These are phyloP conservation scores for Toxonevra muliebris DNA, from an alignment of 2,888 invertebrate species.

Conservation along the genomic window DNA sequence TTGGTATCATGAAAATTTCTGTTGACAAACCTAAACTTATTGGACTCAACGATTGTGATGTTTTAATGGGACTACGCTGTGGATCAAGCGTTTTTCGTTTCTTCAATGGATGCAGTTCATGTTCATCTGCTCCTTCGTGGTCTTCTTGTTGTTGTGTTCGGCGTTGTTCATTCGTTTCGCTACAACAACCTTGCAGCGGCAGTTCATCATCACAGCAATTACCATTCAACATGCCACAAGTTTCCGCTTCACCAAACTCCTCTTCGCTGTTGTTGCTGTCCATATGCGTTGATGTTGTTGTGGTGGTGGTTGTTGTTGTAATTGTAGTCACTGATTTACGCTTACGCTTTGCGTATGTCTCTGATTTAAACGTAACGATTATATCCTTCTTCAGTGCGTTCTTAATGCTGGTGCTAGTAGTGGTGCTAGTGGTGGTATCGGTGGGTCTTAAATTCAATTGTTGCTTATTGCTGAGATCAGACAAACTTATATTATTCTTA, in stretches of 20 bases:
- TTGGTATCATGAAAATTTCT: conserved; percentile 57
- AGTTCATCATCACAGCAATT: neutral
- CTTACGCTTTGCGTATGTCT: conserved; percentile 48
- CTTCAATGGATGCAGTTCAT: conserved; percentile 22
- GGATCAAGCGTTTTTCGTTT: conserved; percentile 43
- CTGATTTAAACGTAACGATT: conserved; percentile 52
- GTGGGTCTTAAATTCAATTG: conserved; percentile 58
- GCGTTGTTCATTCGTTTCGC: neutral
- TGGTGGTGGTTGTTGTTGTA: conserved; percentile 36
- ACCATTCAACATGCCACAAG: no score
- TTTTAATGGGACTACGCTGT: conserved; percentile 59
- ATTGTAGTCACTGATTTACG: conserved; percentile 48
- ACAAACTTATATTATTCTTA: conserved; percentile 64
- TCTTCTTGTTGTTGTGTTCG: neutral
- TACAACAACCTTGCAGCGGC: conserved; percentile 5
- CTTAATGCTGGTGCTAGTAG: conserved; percentile 37
- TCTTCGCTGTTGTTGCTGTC: neutral
- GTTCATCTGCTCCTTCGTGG: neutral
- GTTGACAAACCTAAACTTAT: conserved; percentile 49
- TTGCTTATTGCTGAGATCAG: conserved; percentile 63
- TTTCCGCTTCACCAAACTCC: no score
- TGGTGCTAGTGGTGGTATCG: conserved; percentile 39
- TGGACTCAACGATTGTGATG: conserved; percentile 63
- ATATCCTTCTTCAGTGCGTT: conserved; percentile 54
- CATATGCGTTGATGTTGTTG: neutral